phyloP scores from a whole-genome alignment of 1,140 invertebrate species.

The Platyura marginata region DNA sequence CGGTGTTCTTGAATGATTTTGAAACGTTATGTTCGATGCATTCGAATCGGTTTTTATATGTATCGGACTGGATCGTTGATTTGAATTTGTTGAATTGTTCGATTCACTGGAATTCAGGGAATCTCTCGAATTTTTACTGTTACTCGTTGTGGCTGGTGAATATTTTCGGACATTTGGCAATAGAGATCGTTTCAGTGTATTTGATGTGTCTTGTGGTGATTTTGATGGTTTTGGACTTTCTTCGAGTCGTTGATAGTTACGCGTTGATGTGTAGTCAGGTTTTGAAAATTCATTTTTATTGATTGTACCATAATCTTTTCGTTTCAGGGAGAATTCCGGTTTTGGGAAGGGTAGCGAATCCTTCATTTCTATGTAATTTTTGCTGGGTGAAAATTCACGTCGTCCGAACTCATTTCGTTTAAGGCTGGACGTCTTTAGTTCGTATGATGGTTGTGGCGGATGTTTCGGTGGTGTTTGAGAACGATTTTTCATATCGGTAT shows the following conservation, averaged over 20 bases:
- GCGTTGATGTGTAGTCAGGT: conserved; percentile 2
- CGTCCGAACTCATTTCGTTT: conserved; percentile 2
- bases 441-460: background rate
- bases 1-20: conserved; percentile 1
- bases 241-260: conserved; percentile 5
- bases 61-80: conserved; percentile 4
- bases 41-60: conserved; percentile 3
- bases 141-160: conserved; percentile 1
- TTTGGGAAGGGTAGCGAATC: background rate
- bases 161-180: conserved; percentile 3
- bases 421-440: conserved; percentile 3
- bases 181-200: conserved; percentile 2
- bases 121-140: conserved; percentile 2
- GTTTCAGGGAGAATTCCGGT: conserved; percentile 1
- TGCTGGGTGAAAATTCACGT: conserved; percentile 1
- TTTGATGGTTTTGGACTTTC: conserved; percentile 1
- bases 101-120: conserved; percentile 2
- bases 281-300: background rate
- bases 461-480: conserved; percentile 2
- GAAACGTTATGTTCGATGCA: background rate
- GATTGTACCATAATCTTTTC: conserved; percentile 3
- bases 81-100: conserved; percentile 3
- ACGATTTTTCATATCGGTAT: background rate
- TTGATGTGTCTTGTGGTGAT: background rate
- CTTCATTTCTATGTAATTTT: conserved; percentile 4